Conservation (phyloP, 2,113 vertebrate species). For the Nestor notabilis region DNA sequence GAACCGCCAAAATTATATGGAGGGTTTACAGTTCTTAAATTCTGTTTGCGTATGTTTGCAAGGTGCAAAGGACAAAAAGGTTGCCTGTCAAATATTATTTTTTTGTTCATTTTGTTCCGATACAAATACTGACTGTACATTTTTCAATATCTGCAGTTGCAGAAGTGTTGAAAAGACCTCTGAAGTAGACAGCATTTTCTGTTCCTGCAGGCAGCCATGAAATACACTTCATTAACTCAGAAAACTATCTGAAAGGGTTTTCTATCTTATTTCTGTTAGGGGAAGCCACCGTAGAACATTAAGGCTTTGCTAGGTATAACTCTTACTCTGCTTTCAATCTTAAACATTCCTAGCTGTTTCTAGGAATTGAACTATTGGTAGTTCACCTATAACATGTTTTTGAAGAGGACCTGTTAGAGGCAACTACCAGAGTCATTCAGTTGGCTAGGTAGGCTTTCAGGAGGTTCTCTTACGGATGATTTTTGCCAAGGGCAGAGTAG, state of each 20-base stretch:
- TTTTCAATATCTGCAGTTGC: background rate
- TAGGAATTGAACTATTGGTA: background rate
- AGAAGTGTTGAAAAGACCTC: background rate
- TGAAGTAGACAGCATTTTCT: background rate
- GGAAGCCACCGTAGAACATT: background rate
- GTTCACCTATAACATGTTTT: background rate
- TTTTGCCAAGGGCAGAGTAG: background rate
- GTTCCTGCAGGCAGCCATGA: background rate
- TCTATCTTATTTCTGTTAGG: background rate
- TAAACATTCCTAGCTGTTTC: background rate
- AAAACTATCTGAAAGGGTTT: background rate
- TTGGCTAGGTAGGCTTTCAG: background rate
- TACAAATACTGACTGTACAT: background rate
- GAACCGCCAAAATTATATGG: background rate
- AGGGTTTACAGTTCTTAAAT: background rate
- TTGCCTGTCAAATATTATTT: background rate
- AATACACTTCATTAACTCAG: rapidly evolving
- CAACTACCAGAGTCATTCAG: background rate
- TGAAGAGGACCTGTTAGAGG: background rate
- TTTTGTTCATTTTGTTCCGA: background rate
- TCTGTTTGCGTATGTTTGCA: background rate
- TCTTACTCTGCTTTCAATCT: background rate
- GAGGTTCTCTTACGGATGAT: background rate
- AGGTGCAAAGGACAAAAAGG: background rate
- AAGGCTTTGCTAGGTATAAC: background rate